Percentiles rank a stretch among this genome's conserved stretches.
These are phyloP conservation scores for Meghimatium bilineatum DNA, from an alignment of 2,888 invertebrate species.

Conservation along the genomic window DNA sequence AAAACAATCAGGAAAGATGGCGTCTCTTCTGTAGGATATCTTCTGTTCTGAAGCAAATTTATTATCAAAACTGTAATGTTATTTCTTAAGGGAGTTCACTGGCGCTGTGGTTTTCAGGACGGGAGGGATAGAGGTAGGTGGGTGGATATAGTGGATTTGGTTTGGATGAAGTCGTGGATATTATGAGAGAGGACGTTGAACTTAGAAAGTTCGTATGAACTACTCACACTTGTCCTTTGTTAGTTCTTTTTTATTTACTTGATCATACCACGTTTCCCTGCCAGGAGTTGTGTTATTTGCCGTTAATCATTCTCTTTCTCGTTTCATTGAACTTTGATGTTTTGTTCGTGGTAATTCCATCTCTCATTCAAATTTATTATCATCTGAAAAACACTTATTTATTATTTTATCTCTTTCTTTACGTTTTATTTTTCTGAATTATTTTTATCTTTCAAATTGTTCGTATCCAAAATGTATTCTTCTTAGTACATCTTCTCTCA, in stretches of 20 bases:
- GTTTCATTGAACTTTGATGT: not conserved
- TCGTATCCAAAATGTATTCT: too few species aligned
- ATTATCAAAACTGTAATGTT: not conserved
- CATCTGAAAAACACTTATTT: too few species aligned
- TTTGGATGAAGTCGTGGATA: too few species aligned
- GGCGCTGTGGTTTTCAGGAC: not conserved
- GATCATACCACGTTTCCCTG: not conserved
- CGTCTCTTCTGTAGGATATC: not conserved
- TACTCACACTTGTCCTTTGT: too few species aligned
- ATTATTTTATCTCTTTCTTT: too few species aligned
- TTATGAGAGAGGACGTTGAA: not conserved
- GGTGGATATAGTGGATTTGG: not conserved
- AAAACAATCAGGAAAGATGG: slow-evolving; percentile 6
- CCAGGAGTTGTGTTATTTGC: not conserved
- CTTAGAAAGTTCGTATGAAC: not conserved
- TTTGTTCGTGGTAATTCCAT: not conserved
- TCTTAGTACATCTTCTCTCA: too few species aligned
- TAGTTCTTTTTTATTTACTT: not conserved
- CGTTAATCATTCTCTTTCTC: not conserved
- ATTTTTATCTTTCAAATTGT: too few species aligned
- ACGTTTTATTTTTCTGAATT: too few species aligned
- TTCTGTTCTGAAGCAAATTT: not conserved
- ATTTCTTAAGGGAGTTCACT: not conserved
- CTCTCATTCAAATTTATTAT: too few species aligned
- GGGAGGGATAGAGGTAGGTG: not conserved